Evolutionary conservation across 2,113 vertebrate genomes (phyloP).

Genomic region (Etia nguti): DNA sequence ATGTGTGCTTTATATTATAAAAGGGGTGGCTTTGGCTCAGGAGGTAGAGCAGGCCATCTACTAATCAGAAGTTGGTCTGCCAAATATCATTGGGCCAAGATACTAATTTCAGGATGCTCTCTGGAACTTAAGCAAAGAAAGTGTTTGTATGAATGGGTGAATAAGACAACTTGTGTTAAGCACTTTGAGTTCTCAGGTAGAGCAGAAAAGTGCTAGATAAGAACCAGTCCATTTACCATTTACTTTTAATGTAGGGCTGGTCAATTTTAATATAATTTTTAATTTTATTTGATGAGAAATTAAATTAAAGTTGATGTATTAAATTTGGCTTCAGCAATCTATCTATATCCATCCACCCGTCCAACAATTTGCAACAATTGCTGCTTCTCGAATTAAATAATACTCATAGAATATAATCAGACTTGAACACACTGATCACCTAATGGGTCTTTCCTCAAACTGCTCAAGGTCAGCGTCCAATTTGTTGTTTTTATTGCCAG

Average conservation of each 20-base stretch:
- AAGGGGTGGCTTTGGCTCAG: rapidly evolving
- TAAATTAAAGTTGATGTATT: background rate
- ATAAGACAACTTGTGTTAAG: background rate
- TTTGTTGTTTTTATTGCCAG: background rate
- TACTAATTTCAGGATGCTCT: background rate
- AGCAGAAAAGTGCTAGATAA: background rate
- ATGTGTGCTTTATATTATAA: background rate
- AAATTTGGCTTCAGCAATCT: background rate
- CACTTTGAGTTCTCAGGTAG: background rate
- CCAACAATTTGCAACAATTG: background rate
- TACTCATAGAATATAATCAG: background rate
- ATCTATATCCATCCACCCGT: rapidly evolving
- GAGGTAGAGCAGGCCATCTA: background rate
- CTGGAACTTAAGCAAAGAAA: background rate
- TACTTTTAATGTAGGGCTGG: background rate
- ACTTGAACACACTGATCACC: background rate
- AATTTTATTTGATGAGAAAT: background rate
- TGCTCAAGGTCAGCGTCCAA: rapidly evolving
- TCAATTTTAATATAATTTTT: background rate
- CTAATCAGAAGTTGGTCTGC: background rate
- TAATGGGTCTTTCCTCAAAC: rapidly evolving
- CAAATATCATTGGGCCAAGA: background rate
- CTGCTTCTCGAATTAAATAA: background rate
- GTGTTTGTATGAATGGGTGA: background rate
- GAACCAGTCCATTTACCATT: background rate